phyloP scores from a whole-genome alignment of 2,113 vertebrate genomes.

The Condylura cristata region DNA sequence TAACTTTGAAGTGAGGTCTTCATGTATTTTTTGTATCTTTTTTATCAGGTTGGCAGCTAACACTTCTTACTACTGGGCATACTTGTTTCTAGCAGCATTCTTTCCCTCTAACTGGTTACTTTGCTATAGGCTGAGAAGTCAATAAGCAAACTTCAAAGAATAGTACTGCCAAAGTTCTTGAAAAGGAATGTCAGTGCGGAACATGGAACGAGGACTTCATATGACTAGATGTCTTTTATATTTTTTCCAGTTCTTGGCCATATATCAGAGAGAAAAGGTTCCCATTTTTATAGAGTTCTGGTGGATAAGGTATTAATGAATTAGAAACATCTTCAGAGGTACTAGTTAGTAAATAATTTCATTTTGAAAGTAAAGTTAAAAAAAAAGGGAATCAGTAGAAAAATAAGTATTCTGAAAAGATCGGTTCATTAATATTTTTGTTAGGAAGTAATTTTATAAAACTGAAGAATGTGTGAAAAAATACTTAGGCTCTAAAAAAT shows the following conservation, averaged over 20 bases:
- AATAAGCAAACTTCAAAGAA: constrained; percentile 60
- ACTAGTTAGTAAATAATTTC: constrained; percentile 13
- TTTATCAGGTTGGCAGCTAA: not conserved
- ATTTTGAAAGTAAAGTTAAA: constrained; percentile 26
- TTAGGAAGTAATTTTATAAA: constrained; percentile 24
- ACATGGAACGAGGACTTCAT: not conserved
- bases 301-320: not conserved
- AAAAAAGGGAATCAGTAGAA: not conserved
- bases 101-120: not conserved
- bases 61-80: not conserved
- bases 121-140: constrained; percentile 2
- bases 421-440: not conserved
- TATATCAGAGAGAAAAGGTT: constrained; percentile 33
- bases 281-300: not conserved
- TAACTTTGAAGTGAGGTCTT: constrained; percentile 2
- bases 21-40: not conserved
- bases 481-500: not conserved
- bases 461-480: constrained; percentile 1
- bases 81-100: not conserved
- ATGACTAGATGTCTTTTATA: not conserved
- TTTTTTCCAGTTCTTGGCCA: not conserved
- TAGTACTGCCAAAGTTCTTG: constrained; percentile 15
- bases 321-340: constrained; percentile 26
- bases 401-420: constrained; percentile 14
- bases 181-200: constrained; percentile 18